Percentiles rank a stretch among this genome's conserved stretches.
Evolutionary conservation across 2,888 invertebrate genomes (phyloP).

Genomic region (Ellobium chinense): DNA sequence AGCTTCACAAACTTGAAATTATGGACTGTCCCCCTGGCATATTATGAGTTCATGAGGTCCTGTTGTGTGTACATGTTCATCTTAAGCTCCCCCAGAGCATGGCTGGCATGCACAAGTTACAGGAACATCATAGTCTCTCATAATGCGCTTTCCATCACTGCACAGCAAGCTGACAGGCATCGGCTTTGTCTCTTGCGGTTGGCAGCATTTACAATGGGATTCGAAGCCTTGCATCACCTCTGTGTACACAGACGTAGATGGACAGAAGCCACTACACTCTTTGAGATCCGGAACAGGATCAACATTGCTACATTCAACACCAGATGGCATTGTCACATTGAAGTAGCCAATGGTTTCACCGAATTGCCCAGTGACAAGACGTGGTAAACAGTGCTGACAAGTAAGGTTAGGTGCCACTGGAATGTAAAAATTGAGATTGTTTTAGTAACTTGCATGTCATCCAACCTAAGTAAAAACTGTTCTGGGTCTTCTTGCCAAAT

Average conservation of each 20-base stretch:
- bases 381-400: slow-evolving; percentile 59
- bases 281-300: slow-evolving; percentile 59
- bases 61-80: too few relatives aligned
- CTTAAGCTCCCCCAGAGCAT: slow-evolving; percentile 48
- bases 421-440: too few relatives aligned
- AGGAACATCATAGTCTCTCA: slow-evolving; percentile 60
- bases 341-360: slow-evolving; percentile 59
- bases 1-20: too few relatives aligned
- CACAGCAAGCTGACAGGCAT: slow-evolving; percentile 61
- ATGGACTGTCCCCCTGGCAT: too few relatives aligned
- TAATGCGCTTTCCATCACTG: slow-evolving; percentile 57
- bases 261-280: slow-evolving; percentile 68
- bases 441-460: too few relatives aligned
- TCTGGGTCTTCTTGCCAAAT: too few relatives aligned
- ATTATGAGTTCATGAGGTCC: too few relatives aligned
- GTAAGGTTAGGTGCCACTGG: too few relatives aligned
- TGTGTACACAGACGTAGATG: slow-evolving; percentile 59
- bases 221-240: slow-evolving; percentile 59
- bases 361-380: slow-evolving; percentile 56
- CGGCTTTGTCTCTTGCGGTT: slow-evolving; percentile 54
- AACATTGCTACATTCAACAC: slow-evolving; percentile 57
- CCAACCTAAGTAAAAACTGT: too few relatives aligned
- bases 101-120: slow-evolving; percentile 63
- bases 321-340: slow-evolving; percentile 50
- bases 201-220: slow-evolving; percentile 67